These are phyloP conservation scores for Botia kubotai DNA, from an alignment of 2,797 vertebrate genomes.

Conservation along the genomic window DNA sequence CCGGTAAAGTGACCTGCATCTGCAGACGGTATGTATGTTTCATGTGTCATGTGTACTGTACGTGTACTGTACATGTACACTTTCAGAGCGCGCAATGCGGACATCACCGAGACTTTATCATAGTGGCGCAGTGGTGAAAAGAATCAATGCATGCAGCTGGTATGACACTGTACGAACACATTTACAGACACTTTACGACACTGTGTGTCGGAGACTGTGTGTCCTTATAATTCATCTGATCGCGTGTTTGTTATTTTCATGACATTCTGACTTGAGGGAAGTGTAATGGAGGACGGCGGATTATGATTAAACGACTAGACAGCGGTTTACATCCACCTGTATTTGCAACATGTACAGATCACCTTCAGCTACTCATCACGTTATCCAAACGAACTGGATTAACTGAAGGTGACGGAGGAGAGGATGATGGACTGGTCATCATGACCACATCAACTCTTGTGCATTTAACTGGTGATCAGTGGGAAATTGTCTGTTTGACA, in stretches of 20 bases:
- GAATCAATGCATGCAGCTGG: conserved; percentile 1
- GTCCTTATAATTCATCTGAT: conserved; percentile 23
- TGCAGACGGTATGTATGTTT: conserved; percentile 33
- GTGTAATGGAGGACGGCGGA: too few relatives aligned
- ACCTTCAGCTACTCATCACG: neutral
- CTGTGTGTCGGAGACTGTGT: conserved; percentile 11
- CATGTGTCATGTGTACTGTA: neutral
- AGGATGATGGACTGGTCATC: neutral
- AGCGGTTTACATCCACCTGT: conserved; percentile 21
- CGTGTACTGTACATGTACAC: conserved; percentile 34
- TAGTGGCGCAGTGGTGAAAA: conserved; percentile 17
- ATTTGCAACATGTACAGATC: neutral
- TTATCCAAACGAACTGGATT: conserved; percentile 57
- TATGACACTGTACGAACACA: neutral
- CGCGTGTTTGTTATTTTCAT: neutral
- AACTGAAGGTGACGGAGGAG: neutral
- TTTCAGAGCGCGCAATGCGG: neutral
- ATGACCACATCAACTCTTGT: neutral
- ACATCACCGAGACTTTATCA: conserved; percentile 13
- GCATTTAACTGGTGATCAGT: conserved; percentile 5
- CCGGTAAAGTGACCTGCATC: conserved; percentile 49
- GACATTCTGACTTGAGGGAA: too few relatives aligned
- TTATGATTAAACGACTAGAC: conserved; percentile 24
- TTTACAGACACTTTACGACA: conserved; percentile 9
- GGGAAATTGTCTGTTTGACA: neutral